These are phyloP conservation scores for Pterostichus madidus DNA, from an alignment of 2,888 invertebrate genomes.

Conservation along the genomic window DNA sequence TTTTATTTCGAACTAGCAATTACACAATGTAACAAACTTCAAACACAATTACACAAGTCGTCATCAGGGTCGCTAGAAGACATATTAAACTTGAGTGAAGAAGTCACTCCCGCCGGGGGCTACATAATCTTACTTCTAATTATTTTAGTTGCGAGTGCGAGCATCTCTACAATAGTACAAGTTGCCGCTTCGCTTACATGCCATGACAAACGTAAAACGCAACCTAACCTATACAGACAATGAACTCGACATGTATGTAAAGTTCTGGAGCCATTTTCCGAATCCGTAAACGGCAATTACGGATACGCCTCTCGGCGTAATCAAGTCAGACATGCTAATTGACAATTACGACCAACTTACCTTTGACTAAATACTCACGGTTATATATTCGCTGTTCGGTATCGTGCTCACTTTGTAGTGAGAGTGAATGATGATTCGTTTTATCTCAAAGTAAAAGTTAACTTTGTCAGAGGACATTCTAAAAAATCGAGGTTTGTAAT, in stretches of 20 bases:
- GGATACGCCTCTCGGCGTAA: conserved; percentile 11
- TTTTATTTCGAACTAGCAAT: conserved; percentile 11
- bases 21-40: conserved; percentile 19
- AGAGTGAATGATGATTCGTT: too few species aligned
- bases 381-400: background rate
- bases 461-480: too few species aligned
- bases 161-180: conserved; percentile 26
- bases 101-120: conserved; percentile 14
- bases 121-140: conserved; percentile 46
- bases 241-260: background rate
- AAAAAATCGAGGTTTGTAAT: too few species aligned
- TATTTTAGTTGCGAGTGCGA: conserved; percentile 25
- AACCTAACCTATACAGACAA: too few species aligned
- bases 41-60: conserved; percentile 5
- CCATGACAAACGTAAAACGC: conserved; percentile 3
- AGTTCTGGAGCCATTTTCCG: background rate
- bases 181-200: background rate
- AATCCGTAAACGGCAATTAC: conserved; percentile 46
- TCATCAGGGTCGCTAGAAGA: background rate
- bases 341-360: conserved; percentile 33
- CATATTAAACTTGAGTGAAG: conserved; percentile 24
- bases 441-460: too few species aligned
- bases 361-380: conserved; percentile 36
- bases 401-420: too few species aligned
- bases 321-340: conserved; percentile 39